Conservation (phyloP, 2,888 invertebrate species). For the Noctuana brunneofusca region DNA sequence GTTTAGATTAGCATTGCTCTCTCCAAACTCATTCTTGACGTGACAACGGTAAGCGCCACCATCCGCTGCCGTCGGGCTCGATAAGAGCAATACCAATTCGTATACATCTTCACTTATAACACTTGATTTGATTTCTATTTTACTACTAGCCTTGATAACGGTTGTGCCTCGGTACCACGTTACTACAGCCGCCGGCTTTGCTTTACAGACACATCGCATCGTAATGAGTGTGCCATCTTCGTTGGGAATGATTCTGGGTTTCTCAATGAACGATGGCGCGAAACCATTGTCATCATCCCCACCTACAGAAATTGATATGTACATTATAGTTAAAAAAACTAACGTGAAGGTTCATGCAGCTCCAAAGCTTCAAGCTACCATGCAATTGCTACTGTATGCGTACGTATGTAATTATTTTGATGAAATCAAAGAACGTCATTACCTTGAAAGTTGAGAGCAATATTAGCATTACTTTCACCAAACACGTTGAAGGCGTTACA, state of each 20-base stretch:
- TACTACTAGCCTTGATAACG: slow-evolving; percentile 91
- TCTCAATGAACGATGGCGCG: slow-evolving; percentile 98
- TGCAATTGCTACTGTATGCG: slow-evolving; percentile 80
- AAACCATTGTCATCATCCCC: slow-evolving; percentile 95
- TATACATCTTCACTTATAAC: slow-evolving; percentile 92
- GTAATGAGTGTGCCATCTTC: slow-evolving; percentile 98
- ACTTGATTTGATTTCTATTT: slow-evolving; percentile 90
- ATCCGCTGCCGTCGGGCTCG: slow-evolving; percentile 80
- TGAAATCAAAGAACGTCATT: slow-evolving; percentile 62
- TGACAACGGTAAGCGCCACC: slow-evolving; percentile 90
- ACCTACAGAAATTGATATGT: slow-evolving; percentile 81
- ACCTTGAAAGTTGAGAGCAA: slow-evolving; percentile 99
- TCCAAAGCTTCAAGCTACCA: slow-evolving; percentile 70
- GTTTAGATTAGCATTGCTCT: slow-evolving; percentile 97
- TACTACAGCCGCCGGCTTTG: slow-evolving; percentile 96
- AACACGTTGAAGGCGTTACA: slow-evolving; percentile 99
- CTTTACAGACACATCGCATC: slow-evolving; percentile 98
- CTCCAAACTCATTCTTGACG: slow-evolving; percentile 97
- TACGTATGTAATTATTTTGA: slow-evolving; percentile 53
- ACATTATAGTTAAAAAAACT: slow-evolving; percentile 19
- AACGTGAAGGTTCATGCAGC: slow-evolving; percentile 62
- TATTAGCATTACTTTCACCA: slow-evolving; percentile 99
- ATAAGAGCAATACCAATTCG: slow-evolving; percentile 88
- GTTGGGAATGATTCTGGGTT: slow-evolving; percentile 99
- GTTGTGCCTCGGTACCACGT: slow-evolving; percentile 97